Conservation (phyloP, 2,797 vertebrate species). For the Sylvilagus floridanus region DNA sequence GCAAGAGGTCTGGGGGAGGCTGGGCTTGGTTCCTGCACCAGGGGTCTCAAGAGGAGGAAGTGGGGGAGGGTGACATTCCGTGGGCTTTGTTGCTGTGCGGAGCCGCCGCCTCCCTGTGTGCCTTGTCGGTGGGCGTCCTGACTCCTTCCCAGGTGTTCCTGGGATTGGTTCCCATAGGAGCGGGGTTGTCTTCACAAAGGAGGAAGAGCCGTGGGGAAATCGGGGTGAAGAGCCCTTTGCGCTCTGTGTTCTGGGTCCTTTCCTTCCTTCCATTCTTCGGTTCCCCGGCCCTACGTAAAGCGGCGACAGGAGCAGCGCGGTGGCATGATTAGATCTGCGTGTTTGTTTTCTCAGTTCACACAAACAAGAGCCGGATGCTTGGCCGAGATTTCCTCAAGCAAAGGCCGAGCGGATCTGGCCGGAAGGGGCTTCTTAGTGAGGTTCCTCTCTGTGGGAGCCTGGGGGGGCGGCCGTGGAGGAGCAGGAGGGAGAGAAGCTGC, state of each 20-base stretch:
- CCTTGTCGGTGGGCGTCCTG: background rate
- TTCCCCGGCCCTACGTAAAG: background rate
- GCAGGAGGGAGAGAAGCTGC: background rate
- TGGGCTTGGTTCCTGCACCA: too few relatives aligned
- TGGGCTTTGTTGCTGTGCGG: too few relatives aligned
- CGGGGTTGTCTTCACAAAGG: background rate
- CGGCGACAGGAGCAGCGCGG: background rate
- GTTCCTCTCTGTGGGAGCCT: background rate
- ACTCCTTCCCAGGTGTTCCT: background rate
- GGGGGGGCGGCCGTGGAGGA: background rate
- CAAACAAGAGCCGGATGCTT: background rate
- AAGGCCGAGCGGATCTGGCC: background rate
- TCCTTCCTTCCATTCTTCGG: background rate
- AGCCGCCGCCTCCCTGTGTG: background rate
- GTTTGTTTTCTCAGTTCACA: background rate
- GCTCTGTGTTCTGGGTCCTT: background rate
- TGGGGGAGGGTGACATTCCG: too few relatives aligned
- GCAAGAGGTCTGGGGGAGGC: too few relatives aligned
- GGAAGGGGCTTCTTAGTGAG: background rate
- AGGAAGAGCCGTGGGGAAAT: background rate
- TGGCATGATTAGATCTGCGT: background rate
- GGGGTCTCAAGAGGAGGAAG: too few relatives aligned
- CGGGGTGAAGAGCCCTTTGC: background rate
- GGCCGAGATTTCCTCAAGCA: background rate
- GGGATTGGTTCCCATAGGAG: background rate